These are phyloP conservation scores for Phrynocephalus versicolor DNA, from an alignment of 2,113 vertebrate genomes.

Conservation along the genomic window DNA sequence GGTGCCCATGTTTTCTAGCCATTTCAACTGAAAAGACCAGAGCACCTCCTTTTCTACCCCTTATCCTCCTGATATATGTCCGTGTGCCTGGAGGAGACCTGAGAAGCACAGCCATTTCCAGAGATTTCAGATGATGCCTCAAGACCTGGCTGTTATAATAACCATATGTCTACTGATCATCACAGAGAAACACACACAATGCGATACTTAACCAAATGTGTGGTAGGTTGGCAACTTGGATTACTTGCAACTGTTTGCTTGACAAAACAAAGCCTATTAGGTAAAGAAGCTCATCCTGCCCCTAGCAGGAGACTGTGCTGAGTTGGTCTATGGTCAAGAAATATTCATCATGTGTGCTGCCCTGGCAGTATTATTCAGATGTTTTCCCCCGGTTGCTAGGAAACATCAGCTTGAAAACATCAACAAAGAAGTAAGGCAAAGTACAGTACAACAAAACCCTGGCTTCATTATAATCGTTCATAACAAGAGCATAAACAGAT, in stretches of 20 bases:
- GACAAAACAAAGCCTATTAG: background rate
- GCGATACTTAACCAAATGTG: background rate
- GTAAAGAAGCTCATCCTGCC: background rate
- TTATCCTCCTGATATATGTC: too few species aligned
- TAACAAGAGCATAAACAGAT: background rate
- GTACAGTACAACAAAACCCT: background rate
- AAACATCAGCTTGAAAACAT: background rate
- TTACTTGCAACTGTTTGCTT: background rate
- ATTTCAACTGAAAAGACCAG: too few species aligned
- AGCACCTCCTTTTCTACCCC: too few species aligned
- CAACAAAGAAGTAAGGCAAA: fast-evolving
- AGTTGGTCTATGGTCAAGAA: fast-evolving
- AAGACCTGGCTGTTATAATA: too few species aligned
- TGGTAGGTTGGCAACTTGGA: background rate
- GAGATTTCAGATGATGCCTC: too few species aligned
- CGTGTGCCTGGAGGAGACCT: too few species aligned
- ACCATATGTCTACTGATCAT: background rate
- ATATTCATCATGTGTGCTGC: fast-evolving
- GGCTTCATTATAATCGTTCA: background rate
- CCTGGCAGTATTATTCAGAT: fast-evolving
- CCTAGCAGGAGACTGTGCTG: fast-evolving
- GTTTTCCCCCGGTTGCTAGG: background rate
- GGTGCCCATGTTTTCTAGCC: too few species aligned
- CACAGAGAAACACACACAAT: background rate
- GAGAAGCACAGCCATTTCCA: too few species aligned